A percentile compares a stretch with the other conserved stretches of the same genome.
Conservation (phyloP, 2,113 vertebrate species). For the Pampusana beccarii region DNA sequence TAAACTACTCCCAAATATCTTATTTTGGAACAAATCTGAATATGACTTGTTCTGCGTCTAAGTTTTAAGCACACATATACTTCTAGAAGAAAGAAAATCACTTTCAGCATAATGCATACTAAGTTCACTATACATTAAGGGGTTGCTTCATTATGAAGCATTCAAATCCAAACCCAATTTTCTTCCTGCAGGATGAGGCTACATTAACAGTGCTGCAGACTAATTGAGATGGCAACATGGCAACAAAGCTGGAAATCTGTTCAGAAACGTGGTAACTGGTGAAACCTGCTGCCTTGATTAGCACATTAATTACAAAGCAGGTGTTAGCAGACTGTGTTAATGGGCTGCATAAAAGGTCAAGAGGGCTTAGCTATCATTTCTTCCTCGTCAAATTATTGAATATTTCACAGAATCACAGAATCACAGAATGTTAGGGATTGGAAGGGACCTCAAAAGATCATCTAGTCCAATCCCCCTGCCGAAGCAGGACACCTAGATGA, state of each 20-base stretch:
- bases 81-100: conserved; percentile 47
- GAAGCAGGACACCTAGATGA: no score
- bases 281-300: conserved; percentile 73
- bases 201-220: conserved; percentile 62
- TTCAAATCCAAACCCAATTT: conserved; percentile 78
- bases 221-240: conserved; percentile 69
- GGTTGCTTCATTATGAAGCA: conserved; percentile 68
- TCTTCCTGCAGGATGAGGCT: conserved; percentile 72
- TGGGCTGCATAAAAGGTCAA: conserved; percentile 76
- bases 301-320: conserved; percentile 80
- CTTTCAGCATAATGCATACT: conserved; percentile 45
- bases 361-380: conserved; percentile 67
- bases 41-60: conserved; percentile 22
- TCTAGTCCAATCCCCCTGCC: no score
- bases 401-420: no score
- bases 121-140: conserved; percentile 61
- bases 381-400: conserved; percentile 62
- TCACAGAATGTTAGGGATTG: no score
- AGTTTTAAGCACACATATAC: conserved; percentile 52
- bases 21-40: conserved; percentile 6
- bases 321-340: conserved; percentile 74
- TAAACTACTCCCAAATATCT: conserved; percentile 17
- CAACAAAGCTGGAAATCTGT: conserved; percentile 40
- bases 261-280: background rate
- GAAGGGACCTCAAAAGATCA: no score